Base-by-base conservation (phyloP, 2,797 vertebrate species). In the Sus cebifrons region DNA sequence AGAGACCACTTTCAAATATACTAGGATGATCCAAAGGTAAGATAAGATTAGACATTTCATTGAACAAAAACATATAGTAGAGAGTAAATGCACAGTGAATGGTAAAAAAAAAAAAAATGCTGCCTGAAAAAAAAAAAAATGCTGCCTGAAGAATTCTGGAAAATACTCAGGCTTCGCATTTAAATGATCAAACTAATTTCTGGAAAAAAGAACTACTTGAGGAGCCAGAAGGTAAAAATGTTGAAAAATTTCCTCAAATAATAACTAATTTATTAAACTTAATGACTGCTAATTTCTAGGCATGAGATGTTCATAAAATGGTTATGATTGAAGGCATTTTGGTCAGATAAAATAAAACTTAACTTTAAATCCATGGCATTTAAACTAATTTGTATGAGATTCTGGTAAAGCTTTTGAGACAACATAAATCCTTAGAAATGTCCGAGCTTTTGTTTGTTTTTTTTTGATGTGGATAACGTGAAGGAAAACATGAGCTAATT, bases 161-260 rank as follows among this genome's bases (percentile, higher is more conserved):
- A 93, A 86, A 95, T 15, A 3, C 21, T 52, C 52, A 89, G 32
- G n/a, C 23, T 94, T 95, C 40, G 29, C 29, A 82, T 23, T 93
- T 71, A 75, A 60, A 93, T 86, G 11, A n/a, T 6, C 64, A 81
- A 58, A 9, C 23, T 32, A 44, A 79, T 58, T 93, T 92, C 91
- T 29, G 23, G 23, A 49, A 65, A 54, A 70, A 62, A 91, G 16
- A 52, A n/a, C 49, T 86, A 54, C n/a, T 89, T 21, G 71, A 82
- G 79, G 23, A 91, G 10, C 14, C 36, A 36, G 75, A 87, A 92
- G 25, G 6, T 18, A 96, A 81, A 86, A 79, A 52, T 90, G 6
- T 75, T 84, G 11, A 79, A 89, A 78, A 74, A 1, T 86, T 78
- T 93, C 21, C 25, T 86, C 94, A 94, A 91, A 84, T 65, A 60